Evolutionary conservation across 2,797 vertebrate genomes (phyloP).

Genomic region (Acipenser transmontanus): DNA sequence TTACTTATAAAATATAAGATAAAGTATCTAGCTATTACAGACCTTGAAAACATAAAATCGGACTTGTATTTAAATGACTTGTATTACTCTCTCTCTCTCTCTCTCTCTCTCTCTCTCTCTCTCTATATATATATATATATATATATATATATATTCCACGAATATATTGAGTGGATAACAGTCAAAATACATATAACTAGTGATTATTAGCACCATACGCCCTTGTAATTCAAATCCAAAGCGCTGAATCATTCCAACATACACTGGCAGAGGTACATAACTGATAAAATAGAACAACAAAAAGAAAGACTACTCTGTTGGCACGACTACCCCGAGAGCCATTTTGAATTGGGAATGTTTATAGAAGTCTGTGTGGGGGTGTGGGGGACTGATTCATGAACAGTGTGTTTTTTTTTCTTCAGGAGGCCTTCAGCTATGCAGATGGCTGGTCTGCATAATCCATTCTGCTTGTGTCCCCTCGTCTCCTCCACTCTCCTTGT

Average conservation of each 20-base stretch:
- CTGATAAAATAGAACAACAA: slow-evolving; percentile 59
- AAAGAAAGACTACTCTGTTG: slow-evolving; percentile 47
- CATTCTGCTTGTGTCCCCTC: slow-evolving; percentile 41
- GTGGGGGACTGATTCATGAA: slow-evolving; percentile 53
- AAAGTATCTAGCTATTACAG: no score
- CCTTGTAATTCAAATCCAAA: slow-evolving; percentile 61
- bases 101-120: no score
- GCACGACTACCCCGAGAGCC: slow-evolving; percentile 54
- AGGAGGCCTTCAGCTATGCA: slow-evolving; percentile 53
- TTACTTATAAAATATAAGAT: no score
- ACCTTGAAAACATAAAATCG: no score
- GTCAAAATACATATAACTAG: slow-evolving; percentile 28
- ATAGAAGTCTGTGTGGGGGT: slow-evolving; percentile 44
- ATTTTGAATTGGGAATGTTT: slow-evolving; percentile 52
- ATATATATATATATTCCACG: no score
- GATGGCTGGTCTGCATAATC: slow-evolving; percentile 51
- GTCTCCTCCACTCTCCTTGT: slow-evolving; percentile 20
- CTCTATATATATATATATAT: no score
- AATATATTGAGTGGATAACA: no score
- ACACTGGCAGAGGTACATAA: slow-evolving; percentile 52
- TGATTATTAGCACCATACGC: slow-evolving; percentile 59
- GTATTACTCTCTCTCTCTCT: no score
- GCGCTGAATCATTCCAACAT: slow-evolving; percentile 51
- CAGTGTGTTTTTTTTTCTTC: slow-evolving; percentile 45
- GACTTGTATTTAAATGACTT: no score